phyloP scores from a whole-genome alignment of 1,140 invertebrate genomes.

The Fragariocoptes setiger region DNA sequence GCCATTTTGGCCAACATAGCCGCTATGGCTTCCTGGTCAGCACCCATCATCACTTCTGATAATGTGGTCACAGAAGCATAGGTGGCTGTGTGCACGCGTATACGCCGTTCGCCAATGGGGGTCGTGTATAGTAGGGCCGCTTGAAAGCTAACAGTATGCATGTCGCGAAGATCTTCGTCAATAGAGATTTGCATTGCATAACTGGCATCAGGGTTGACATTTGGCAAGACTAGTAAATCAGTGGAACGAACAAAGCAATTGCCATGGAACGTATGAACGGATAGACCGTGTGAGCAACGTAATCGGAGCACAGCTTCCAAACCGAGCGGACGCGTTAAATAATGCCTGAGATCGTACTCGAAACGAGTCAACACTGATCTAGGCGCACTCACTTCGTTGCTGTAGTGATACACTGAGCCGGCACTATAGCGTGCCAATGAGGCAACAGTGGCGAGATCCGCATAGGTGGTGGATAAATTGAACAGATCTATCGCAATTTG shows the following conservation, averaged over 20 bases:
- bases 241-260: constrained; percentile 97
- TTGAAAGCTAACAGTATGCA: constrained; percentile 76
- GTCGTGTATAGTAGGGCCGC: constrained; percentile 89
- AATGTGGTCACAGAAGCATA: constrained; percentile 54
- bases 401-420: constrained; percentile 70
- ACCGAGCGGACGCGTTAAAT: constrained; percentile 81
- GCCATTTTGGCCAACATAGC: constrained; percentile 83
- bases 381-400: constrained; percentile 17
- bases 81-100: constrained; percentile 84
- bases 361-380: constrained; percentile 20
- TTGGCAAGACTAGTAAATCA: constrained; percentile 75
- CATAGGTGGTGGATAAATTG: constrained; percentile 62
- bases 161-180: constrained; percentile 57
- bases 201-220: constrained; percentile 87
- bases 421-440: constrained; percentile 75
- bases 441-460: constrained; percentile 73
- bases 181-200: constrained; percentile 90
- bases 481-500: constrained; percentile 90
- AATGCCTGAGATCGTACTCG: constrained; percentile 43
- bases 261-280: constrained; percentile 92
- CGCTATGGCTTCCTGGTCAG: constrained; percentile 80
- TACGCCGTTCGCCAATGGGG: constrained; percentile 80
- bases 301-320: constrained; percentile 97
- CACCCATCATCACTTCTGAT: constrained; percentile 50
- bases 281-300: constrained; percentile 48